Conservation (phyloP, 1,140 invertebrate genomes). For the Globodera ellingtonae region DNA sequence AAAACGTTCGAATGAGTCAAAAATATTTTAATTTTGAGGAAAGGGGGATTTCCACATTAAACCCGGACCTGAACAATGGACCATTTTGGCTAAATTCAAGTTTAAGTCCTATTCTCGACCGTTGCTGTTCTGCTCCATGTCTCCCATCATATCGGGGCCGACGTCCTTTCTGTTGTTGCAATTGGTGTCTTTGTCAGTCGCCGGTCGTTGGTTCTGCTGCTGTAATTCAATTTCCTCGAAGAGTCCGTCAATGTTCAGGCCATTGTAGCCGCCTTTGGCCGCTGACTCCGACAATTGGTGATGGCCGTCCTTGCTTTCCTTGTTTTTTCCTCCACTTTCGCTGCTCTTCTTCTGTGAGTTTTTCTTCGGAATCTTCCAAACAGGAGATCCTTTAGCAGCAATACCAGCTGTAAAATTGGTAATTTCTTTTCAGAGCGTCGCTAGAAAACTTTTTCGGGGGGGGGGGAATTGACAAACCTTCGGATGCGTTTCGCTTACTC, state of each 20-base stretch:
- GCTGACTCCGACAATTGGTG: not conserved
- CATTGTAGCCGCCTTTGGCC: not conserved
- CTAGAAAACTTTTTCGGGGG: not conserved
- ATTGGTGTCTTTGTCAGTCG: not conserved
- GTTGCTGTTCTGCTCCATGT: no score
- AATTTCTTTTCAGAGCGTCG: not conserved
- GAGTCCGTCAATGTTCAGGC: not conserved
- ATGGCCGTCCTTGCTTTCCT: not conserved
- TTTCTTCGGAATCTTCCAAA: not conserved
- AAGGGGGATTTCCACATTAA: no score
- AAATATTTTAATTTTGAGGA: no score
- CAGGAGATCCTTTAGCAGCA: no score
- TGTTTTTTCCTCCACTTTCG: not conserved
- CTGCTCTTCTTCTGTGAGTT: no score
- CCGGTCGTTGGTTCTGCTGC: not conserved
- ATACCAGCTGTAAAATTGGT: not conserved
- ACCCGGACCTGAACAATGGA: no score
- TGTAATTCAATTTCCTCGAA: not conserved
- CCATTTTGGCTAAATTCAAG: no score
- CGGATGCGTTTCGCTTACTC: not conserved
- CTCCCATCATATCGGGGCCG: no score
- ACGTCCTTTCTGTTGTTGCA: not conserved
- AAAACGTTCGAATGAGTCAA: no score
- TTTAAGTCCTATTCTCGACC: no score
- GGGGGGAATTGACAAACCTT: not conserved